A percentile compares a stretch with the other conserved stretches of the same genome.
phyloP scores from a whole-genome alignment of 2,797 vertebrate species.

The Bovichtus variegatus region DNA sequence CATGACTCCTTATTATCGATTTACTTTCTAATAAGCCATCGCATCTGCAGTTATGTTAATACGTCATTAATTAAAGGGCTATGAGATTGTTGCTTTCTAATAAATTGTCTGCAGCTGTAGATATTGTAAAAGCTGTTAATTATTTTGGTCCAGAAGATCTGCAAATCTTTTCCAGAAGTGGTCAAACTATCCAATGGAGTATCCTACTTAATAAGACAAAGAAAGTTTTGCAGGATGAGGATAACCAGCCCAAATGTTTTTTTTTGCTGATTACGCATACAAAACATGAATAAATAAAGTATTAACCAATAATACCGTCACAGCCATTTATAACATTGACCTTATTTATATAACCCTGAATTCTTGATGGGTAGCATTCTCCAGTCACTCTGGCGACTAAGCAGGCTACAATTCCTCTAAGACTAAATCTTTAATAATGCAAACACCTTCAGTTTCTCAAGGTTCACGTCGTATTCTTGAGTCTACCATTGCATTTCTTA shows the following conservation, averaged over 20 bases:
- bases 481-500: no score
- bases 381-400: background rate
- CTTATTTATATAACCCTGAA: constrained; percentile 3
- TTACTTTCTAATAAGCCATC: background rate
- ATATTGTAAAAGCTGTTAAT: constrained; percentile 3
- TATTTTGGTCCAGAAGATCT: background rate
- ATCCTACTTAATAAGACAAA: background rate
- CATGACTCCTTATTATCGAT: background rate
- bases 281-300: background rate
- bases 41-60: background rate
- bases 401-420: constrained; percentile 3
- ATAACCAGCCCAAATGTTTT: background rate
- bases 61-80: constrained; percentile 12
- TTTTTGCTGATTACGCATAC: background rate
- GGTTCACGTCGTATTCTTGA: constrained; percentile 10
- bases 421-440: constrained; percentile 21
- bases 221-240: background rate
- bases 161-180: constrained; percentile 3
- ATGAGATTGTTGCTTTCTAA: constrained; percentile 4
- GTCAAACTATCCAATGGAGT: background rate
- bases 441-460: constrained; percentile 7
- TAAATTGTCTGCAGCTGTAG: background rate
- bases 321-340: constrained; percentile 12
- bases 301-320: background rate
- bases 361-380: background rate